phyloP scores from a whole-genome alignment of 2,888 invertebrate genomes.

The Syritta pipiens region DNA sequence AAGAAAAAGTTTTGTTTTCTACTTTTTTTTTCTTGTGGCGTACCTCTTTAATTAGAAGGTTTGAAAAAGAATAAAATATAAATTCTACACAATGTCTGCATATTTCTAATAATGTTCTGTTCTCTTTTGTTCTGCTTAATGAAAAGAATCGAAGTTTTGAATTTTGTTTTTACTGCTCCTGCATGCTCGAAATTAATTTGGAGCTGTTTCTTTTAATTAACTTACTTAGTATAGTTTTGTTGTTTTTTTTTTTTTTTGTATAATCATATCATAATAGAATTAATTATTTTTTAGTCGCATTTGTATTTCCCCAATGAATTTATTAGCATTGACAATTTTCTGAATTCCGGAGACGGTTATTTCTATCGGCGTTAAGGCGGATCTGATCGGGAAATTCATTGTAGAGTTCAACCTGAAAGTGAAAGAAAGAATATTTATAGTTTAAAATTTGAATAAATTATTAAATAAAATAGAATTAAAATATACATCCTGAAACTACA shows the following conservation, averaged over 20 bases:
- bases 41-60: constrained; percentile 1
- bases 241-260: constrained; percentile 37
- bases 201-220: constrained; percentile 47
- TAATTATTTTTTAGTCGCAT: constrained; percentile 53
- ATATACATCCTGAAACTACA: too few relatives aligned
- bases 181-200: constrained; percentile 27
- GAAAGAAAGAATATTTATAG: constrained; percentile 12
- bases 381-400: constrained; percentile 99
- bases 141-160: constrained; percentile 3
- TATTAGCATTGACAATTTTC: constrained; percentile 89
- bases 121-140: constrained; percentile 13
- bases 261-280: constrained; percentile 56
- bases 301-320: constrained; percentile 53
- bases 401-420: constrained; percentile 89
- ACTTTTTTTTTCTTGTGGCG: background rate
- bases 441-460: background rate
- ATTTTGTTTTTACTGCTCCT: constrained; percentile 13
- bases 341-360: constrained; percentile 85
- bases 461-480: background rate
- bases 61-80: constrained; percentile 31
- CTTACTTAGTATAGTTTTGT: constrained; percentile 60
- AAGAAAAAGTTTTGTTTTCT: constrained; percentile 21
- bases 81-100: constrained; percentile 46
- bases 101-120: constrained; percentile 1
- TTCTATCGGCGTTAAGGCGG: constrained; percentile 88